Conservation (phyloP, 2,888 invertebrate species). For the Phyllotreta striolata region DNA sequence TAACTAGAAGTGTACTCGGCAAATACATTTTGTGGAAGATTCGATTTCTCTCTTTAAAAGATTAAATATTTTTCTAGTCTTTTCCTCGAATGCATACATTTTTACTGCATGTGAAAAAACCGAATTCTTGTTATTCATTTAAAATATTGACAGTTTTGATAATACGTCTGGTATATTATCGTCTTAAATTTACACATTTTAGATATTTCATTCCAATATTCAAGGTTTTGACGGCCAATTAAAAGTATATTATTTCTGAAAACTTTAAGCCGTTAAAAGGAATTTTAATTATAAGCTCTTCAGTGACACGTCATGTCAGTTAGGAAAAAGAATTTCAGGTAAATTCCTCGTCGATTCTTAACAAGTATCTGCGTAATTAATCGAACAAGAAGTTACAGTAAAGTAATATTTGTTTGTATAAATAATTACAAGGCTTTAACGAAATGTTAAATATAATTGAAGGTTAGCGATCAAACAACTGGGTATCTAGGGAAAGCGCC, state of each 20-base stretch:
- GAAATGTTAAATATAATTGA: slow-evolving; percentile 25
- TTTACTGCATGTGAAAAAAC: background rate
- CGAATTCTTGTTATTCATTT: slow-evolving; percentile 12
- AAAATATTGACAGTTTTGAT: slow-evolving; percentile 16
- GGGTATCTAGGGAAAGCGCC: slow-evolving; percentile 29
- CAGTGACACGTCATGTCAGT: slow-evolving; percentile 6
- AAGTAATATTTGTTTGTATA: background rate
- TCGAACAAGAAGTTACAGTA: background rate
- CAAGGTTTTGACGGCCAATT: slow-evolving; percentile 7
- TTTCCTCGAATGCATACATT: background rate
- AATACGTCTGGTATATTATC: background rate
- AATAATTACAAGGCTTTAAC: slow-evolving; percentile 15
- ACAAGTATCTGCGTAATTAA: no score
- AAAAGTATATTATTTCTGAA: slow-evolving; percentile 8
- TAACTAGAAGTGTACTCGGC: no score
- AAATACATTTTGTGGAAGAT: no score
- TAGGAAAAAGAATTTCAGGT: background rate
- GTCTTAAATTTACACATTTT: slow-evolving; percentile 2
- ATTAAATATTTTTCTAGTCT: no score
- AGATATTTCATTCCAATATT: slow-evolving; percentile 6
- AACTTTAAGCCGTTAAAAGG: slow-evolving; percentile 14
- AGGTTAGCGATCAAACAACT: slow-evolving; percentile 20
- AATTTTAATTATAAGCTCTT: slow-evolving; percentile 14
- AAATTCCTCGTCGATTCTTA: background rate
- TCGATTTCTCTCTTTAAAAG: no score